Evolutionary conservation across 2,113 vertebrate genomes (phyloP), one percentile per base, ranked within the genome.

Genomic region (Oenanthe oenanthe): DNA sequence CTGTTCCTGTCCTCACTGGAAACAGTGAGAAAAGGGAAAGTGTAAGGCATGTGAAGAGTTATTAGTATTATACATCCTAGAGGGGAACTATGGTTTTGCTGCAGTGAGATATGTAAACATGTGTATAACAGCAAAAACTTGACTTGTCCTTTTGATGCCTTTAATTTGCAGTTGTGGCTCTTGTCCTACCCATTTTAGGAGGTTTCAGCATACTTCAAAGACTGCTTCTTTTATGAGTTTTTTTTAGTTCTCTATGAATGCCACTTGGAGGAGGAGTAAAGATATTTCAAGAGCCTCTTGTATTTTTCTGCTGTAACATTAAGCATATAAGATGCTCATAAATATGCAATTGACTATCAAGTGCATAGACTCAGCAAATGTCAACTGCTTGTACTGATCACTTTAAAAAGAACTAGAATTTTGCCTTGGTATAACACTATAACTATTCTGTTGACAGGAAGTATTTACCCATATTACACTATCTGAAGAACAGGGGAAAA

Each of bases 361-460:
- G 82, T 86, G 24, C 75, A 84, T 13, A 88, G 75, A 78, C 32
- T 90, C 38, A 88, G 79, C 62, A 90, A 96, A 93, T 95, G 85
- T 92, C 92, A 95, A 28, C 57, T 0, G 3, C 79, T 92, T 80
- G n/a, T 36, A 81, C 58, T 51, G 58, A 89, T 86, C 82, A 62
- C 45, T 96, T 94, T 83, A 80, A 86, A 93, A 93, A 95, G 22
- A 88, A 16, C 31, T 82, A 57, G 66, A 88, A 88, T 86, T 88
- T 73, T 93, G 29, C 65, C 5, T 70, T 92, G 57, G 18, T 65
- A 75, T 87, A 95, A 93, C 54, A 92, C 6, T 34, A 8, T 36
- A 93, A 75, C 32, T 84, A 72, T 87, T 83, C 61, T 92, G 45
- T 88, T 85, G 85, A 62, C 42, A 75, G 73, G 71, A 92, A 80